Base-by-base conservation (phyloP, 30 jellyfish, hydroid and myxozoan genomes). In the Nemopilema nomurai region DNA sequence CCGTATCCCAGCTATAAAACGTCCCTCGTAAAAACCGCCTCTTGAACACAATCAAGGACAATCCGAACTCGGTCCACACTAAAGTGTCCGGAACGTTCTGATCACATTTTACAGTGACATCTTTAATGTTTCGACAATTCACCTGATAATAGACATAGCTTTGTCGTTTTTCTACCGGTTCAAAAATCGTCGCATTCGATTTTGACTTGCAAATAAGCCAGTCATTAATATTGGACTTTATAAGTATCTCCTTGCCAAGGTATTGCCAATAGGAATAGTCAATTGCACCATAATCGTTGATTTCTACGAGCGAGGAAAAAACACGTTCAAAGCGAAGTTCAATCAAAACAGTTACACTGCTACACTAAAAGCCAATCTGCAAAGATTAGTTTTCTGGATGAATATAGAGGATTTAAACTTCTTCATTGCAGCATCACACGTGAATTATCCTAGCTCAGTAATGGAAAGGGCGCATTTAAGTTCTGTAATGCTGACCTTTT, bases 121-220 rank as follows among this genome's bases (percentile, higher is more conserved):
- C 97, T 50, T 76, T 81, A 16, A 91, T 76, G 71, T 84, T 71
- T 51, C 85, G 70, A 57, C 97, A 91, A n/a, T 69, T 32, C 18
- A 90, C 77, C 0, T 83, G 79, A 27, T 81, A 79, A 53, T 78
- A 77, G 26, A 70, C 80, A 69, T 76, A 76, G 4, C 79, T 78
- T 9, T 49, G 71, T 1, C 92, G 89, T 52, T 28, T 84, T 18
- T 63, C 75, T 21, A 84, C 84, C 51, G 96, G 90, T 31, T 67
- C 96, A 67, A 90, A 90, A 0, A 91, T 68, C 74, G 91, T 86
- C 1, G 28, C 91, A 28, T 91, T 79, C 26, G 85, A 49, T 52
- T 69, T 86, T 16, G 98, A 57, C 74, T 86, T 92, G 83, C 98
- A 92, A 0, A 74, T 52, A 13, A 92, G 63, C 98, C 98, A 92